These are phyloP conservation scores for Plagodis pulveraria DNA, from an alignment of 2,888 invertebrate genomes.

Conservation along the genomic window DNA sequence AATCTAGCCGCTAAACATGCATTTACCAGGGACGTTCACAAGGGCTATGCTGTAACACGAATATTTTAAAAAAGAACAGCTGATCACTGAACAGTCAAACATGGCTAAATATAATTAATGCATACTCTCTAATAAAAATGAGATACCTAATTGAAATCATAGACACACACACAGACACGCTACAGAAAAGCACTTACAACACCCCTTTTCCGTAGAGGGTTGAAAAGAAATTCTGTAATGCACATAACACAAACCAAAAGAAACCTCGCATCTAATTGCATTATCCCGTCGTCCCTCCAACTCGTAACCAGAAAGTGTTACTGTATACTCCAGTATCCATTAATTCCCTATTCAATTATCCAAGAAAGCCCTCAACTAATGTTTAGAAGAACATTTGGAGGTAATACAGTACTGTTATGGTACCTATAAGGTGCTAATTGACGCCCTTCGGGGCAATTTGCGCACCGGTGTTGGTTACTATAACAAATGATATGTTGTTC, in stretches of 20 bases:
- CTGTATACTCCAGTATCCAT: conserved; percentile 23
- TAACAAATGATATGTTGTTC: conserved; percentile 54
- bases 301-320: conserved; percentile 20
- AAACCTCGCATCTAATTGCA: conserved; percentile 22
- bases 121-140: no score
- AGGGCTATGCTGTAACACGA: no score
- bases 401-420: conserved; percentile 63
- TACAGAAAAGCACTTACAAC: no score
- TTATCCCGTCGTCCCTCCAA: conserved; percentile 17
- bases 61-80: no score
- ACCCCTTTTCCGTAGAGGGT: no score
- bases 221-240: neutral
- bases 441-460: conserved; percentile 64
- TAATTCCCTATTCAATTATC: conserved; percentile 50
- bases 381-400: conserved; percentile 51
- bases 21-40: no score
- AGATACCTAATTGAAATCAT: no score
- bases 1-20: no score
- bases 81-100: no score
- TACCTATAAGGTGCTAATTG: conserved; percentile 70
- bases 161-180: no score
- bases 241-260: conserved; percentile 1
- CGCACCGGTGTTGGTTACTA: conserved; percentile 58
- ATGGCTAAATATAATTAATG: no score
- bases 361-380: conserved; percentile 47